Base-by-base conservation (phyloP, 1,140 invertebrate genomes). In the Megalonaias nervosa region DNA sequence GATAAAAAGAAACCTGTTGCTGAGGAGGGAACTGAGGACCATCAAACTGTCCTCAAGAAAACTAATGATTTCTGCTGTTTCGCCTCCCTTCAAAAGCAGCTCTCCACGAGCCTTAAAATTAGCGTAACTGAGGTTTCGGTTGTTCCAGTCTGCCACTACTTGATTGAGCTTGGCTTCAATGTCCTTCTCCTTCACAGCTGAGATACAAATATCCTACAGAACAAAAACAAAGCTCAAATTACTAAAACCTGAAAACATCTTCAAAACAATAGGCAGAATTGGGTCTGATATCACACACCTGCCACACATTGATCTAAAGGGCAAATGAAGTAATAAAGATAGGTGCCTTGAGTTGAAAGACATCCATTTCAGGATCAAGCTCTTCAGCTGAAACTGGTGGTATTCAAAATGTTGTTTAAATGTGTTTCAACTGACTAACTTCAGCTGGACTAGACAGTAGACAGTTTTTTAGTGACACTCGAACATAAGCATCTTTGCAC, bases 131-230 rank as follows among this genome's bases (percentile, higher is more conserved):
- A 99, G 91, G 86, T 97, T 96, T 85, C 97, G 95, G 0, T 95
- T 93, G 0, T 95, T 95, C 97, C 97, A 99, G 88, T 98, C 97
- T 87, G 96, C 96, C 1, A 97, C 97, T 0, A 99, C 97, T 90
- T 96, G 95, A 68, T 96, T 93, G 19, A 99, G 89, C 90, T 99
- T 99, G 0, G 96, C 97, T 92, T 99, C 97, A 80, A 98, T 99
- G 87, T 99, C 97, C 84, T 97, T 96, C 88, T 99, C 97, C 92
- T 99, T 99, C 94, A 98, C 96, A 0, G 97, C 97, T 58, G 96
- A 97, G 88, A 98, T 98, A 89, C 97, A 98, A 85, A 98, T 97
- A 89, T 99, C 97, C 93, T 89, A 57, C 2, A 81, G 58, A 64
- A 66, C 26, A 67, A 26, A 17, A 78, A 62, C 14, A 71, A 57